A percentile compares a stretch with the other conserved stretches of the same genome.
These are phyloP conservation scores for Okamejei kenojei DNA, from an alignment of 2,797 vertebrate species.

Conservation along the genomic window DNA sequence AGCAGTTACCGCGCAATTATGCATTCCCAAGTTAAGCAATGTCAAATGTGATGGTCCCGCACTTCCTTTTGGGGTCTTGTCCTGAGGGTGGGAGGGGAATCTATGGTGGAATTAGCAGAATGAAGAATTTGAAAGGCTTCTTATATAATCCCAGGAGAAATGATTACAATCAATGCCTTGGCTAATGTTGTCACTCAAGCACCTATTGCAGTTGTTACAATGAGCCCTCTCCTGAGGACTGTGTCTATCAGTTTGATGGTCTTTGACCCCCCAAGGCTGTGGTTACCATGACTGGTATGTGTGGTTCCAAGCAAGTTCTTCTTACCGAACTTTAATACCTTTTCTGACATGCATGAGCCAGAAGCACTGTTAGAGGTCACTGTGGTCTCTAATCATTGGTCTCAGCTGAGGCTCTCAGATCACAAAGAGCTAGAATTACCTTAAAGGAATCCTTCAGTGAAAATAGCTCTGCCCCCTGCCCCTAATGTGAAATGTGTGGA, in stretches of 20 bases:
- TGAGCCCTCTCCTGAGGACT: not conserved
- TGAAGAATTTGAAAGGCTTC: not conserved
- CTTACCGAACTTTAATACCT: not conserved
- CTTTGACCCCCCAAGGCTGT: not conserved
- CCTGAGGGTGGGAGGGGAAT: not conserved
- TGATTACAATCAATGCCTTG: not conserved
- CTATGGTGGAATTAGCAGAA: too few species aligned
- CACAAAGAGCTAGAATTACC: slow-evolving; percentile 20
- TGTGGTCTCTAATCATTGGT: slow-evolving; percentile 19
- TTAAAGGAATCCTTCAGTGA: not conserved
- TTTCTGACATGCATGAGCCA: slow-evolving; percentile 7
- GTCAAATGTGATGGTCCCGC: not conserved
- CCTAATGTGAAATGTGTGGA: not conserved
- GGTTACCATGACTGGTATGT: not conserved
- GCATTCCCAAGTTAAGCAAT: not conserved
- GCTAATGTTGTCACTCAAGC: not conserved
- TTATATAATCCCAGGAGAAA: not conserved
- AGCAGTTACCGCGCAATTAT: not conserved
- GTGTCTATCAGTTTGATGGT: too few species aligned
- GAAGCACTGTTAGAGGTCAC: not conserved
- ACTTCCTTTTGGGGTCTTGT: not conserved
- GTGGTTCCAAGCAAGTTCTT: not conserved
- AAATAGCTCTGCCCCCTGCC: not conserved
- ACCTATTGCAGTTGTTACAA: not conserved
- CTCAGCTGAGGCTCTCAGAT: slow-evolving; percentile 20